Percentiles rank a stretch among this genome's conserved stretches.
Conservation (phyloP, 2,113 vertebrate genomes). For the Campylomormyrus tamandua region DNA sequence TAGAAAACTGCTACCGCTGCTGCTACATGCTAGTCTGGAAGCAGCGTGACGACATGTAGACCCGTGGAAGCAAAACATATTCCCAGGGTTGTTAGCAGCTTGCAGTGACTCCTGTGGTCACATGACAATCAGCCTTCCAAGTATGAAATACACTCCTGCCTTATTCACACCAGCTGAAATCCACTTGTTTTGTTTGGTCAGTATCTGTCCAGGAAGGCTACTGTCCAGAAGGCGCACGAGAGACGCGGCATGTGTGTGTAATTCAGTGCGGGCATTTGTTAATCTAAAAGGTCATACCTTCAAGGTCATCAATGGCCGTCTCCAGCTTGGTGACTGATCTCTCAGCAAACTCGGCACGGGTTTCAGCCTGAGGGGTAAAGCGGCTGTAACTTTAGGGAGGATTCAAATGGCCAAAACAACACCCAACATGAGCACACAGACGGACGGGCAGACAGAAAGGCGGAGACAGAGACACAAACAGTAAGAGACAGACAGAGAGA, state of each 20-base stretch:
- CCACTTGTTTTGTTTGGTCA: background rate
- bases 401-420: background rate
- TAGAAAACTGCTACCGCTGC: background rate
- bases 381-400: background rate
- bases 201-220: background rate
- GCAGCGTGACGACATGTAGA: background rate
- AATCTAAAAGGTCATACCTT: constrained; percentile 70
- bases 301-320: constrained; percentile 97
- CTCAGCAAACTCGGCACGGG: constrained; percentile 96
- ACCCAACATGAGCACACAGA: background rate
- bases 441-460: background rate
- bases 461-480: background rate
- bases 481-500: background rate
- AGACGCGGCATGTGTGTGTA: background rate
- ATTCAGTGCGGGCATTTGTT: background rate
- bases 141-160: background rate
- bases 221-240: background rate
- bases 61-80: background rate
- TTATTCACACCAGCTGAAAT: background rate
- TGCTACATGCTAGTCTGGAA: background rate
- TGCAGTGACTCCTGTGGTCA: background rate
- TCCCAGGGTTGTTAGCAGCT: background rate
- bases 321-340: constrained; percentile 98
- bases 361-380: constrained; percentile 77
- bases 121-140: background rate